Conservation (phyloP, 1,140 invertebrate species). For the Nixonia krombeini region DNA sequence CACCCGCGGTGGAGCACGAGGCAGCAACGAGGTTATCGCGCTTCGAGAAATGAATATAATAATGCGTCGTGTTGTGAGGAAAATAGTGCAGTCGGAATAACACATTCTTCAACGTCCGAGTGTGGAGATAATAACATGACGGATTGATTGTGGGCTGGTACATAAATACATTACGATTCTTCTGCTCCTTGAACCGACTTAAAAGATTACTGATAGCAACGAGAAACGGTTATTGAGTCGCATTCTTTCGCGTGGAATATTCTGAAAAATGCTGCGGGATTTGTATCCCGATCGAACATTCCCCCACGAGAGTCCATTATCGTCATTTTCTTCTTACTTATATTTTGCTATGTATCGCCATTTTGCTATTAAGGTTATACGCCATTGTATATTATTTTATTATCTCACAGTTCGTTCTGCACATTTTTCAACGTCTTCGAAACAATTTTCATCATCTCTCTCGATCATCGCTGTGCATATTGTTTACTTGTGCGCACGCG, state of each 20-base stretch:
- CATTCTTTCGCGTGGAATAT: not conserved
- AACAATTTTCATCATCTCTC: too few relatives aligned
- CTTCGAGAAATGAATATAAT: conserved; percentile 23
- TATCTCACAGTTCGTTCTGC: too few relatives aligned
- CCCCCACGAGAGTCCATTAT: too few relatives aligned
- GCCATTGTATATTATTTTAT: too few relatives aligned
- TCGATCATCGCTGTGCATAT: too few relatives aligned
- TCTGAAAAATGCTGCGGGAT: too few relatives aligned
- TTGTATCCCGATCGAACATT: too few relatives aligned
- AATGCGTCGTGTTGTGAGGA: conserved; percentile 11
- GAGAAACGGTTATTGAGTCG: conserved; percentile 6
- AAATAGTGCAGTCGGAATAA: conserved; percentile 9
- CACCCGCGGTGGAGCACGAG: conserved; percentile 3
- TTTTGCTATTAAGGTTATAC: too few relatives aligned
- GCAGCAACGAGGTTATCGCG: conserved; percentile 21
- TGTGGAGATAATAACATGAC: conserved; percentile 19
- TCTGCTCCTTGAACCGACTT: conserved; percentile 12
- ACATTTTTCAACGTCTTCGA: too few relatives aligned
- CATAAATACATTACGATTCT: conserved; percentile 11
- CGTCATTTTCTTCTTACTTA: too few relatives aligned
- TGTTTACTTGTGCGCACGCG: too few relatives aligned
- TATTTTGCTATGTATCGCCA: too few relatives aligned
- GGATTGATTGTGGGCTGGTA: conserved; percentile 19
- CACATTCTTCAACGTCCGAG: conserved; percentile 11
- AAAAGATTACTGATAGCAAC: conserved; percentile 1